Evolutionary conservation across 2,797 vertebrate species (phyloP), one percentile per base, ranked within the genome.

Genomic region (Lagorchestes hirsutus): DNA sequence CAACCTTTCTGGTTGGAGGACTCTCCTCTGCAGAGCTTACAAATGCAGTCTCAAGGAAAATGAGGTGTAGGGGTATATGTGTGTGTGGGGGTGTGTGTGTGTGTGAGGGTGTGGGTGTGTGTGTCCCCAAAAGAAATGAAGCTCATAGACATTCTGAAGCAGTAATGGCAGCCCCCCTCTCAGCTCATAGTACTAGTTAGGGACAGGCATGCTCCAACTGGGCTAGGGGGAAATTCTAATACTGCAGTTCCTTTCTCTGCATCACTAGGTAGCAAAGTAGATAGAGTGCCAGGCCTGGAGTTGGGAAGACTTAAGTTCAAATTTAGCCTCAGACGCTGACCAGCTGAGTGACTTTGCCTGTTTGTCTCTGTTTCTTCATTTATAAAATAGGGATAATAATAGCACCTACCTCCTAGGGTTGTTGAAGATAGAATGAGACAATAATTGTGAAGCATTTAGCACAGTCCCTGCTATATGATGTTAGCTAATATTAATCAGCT

Each of bases 21-120:
- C 97, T 97, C 94, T 96, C 94, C 92, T 97, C 57, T 96, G 95
- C 50, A 93, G n/a, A 96, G 55, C 52, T 98, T 97, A 98, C 92
- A 97, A 97, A 98, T 57, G 94, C 96, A 58, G 82, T 97, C 95
- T 96, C 97, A 97, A 96, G n/a, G 90, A 98, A 98, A 98, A 87
- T 55, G 92, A 1, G 2, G 11, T 57, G 67, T 93, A 52, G 50
- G 50, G 5, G 96, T 96, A 82, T 67, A 98, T 97, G 94, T 96
- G 82, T 93, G 96, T 96, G 90, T 67, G 98, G 97, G 93, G 96
- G 94, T 97, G 95, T 93, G 95, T 22, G 9, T 62, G 67, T 93
- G 96, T 96, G 13, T 55, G 55, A 18, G 9, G 58, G 82, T 93
- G 96, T 96, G 90, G 62, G 98, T 97, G 93, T 96, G 93, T 97